Evolutionary conservation across 2,797 vertebrate species (phyloP).

Genomic region (Gymnopithys bicolor): DNA sequence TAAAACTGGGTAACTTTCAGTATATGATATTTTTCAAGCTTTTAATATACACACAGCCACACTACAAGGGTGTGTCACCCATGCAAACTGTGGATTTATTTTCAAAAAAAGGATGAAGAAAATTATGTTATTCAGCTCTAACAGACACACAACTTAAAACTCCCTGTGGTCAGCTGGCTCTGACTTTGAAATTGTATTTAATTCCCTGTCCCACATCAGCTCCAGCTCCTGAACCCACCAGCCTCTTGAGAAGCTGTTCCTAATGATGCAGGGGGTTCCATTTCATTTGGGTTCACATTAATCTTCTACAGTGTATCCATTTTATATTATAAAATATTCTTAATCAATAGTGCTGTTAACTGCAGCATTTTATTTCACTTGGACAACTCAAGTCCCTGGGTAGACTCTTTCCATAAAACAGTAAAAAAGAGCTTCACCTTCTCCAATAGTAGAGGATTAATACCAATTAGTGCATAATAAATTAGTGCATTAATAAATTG

Average conservation of each 20-base stretch:
- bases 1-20: neutral
- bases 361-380: neutral
- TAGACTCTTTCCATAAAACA: neutral
- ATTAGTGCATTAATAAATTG: neutral
- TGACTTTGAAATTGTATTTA: neutral
- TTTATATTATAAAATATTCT: neutral
- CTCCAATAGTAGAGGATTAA: neutral
- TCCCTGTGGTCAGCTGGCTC: neutral
- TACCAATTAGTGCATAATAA: neutral
- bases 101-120: neutral
- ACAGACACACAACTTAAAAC: neutral
- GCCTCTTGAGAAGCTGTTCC: neutral
- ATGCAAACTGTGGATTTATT: neutral
- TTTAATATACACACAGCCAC: neutral
- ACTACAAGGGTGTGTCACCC: neutral
- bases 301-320: neutral
- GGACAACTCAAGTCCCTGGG: neutral
- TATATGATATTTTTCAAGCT: neutral
- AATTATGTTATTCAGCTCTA: neutral
- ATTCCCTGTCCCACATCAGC: neutral
- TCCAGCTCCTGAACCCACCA: neutral
- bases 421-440: neutral
- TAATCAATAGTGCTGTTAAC: neutral
- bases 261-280: neutral
- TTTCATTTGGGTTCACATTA: neutral